Percentiles rank a stretch among this genome's conserved stretches.
phyloP scores from a whole-genome alignment of 2,888 invertebrate genomes.

The Phaedon cochleariae region DNA sequence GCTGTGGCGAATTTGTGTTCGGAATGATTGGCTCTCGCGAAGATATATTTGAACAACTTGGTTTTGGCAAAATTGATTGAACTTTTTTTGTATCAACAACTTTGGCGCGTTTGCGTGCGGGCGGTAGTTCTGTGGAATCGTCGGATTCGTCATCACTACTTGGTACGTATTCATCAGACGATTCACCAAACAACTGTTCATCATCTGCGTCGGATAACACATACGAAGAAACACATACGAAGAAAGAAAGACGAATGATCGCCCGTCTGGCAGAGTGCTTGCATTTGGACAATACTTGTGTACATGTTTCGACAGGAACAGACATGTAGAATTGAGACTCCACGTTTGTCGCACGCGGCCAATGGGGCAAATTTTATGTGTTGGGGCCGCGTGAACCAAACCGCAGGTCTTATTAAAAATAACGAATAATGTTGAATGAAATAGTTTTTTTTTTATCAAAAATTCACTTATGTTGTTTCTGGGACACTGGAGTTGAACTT shows the following conservation, averaged over 20 bases:
- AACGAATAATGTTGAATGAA: not conserved
- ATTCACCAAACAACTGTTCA: conserved; percentile 11
- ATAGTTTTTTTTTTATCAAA: too few species aligned
- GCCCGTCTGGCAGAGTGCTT: too few species aligned
- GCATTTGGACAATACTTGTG: not conserved
- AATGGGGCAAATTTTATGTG: conserved; percentile 3
- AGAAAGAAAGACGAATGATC: too few species aligned
- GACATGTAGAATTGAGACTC: not conserved
- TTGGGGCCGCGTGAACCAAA: conserved; percentile 6
- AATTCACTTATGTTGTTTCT: too few species aligned
- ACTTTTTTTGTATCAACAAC: not conserved
- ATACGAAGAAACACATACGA: too few species aligned
- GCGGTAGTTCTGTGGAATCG: conserved; percentile 10
- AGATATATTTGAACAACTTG: not conserved
- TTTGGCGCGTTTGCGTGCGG: conserved; percentile 2
- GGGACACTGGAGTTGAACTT: too few species aligned
- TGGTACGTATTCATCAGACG: conserved; percentile 15
- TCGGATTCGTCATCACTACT: conserved; percentile 11
- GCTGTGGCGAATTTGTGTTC: not conserved
- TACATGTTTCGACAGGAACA: conserved; percentile 1
- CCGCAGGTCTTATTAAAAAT: not conserved
- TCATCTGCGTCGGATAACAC: conserved; percentile 10
- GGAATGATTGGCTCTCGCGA: not conserved
- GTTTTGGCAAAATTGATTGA: not conserved
- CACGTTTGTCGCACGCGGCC: conserved; percentile 3